A percentile compares a stretch with the other conserved stretches of the same genome.
Evolutionary conservation across 2,113 vertebrate genomes (phyloP).

Genomic region (Strix uralensis): DNA sequence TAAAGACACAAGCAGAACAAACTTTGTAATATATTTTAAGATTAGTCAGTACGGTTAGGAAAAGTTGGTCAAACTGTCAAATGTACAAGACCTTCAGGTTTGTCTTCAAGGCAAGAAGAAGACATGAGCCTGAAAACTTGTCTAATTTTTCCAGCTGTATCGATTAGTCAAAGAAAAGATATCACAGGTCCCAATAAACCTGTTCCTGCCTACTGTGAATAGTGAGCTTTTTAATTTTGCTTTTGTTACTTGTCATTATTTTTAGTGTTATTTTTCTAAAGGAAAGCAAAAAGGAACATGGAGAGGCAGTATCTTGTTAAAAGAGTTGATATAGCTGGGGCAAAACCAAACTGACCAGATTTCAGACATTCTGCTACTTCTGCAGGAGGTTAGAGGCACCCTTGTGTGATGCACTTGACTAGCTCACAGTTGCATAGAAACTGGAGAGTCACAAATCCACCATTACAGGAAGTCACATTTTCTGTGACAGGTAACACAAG

Average conservation of each 20-base stretch:
- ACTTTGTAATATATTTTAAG: neutral
- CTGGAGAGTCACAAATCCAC: neutral
- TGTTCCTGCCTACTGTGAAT: neutral
- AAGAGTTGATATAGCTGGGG: neutral
- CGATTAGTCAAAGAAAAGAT: neutral
- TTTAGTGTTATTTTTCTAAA: neutral
- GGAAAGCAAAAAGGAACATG: neutral
- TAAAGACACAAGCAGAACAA: neutral
- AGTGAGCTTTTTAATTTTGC: neutral
- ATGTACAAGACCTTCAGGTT: neutral
- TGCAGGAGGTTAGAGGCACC: neutral
- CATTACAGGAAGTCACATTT: fast-evolving
- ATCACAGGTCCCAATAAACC: neutral
- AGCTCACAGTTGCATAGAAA: neutral
- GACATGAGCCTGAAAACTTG: neutral
- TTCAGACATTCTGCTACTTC: neutral
- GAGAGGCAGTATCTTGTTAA: neutral
- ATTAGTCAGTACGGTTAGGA: neutral
- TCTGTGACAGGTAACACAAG: neutral
- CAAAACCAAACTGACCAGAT: neutral
- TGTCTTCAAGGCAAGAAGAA: neutral
- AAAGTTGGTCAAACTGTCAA: neutral
- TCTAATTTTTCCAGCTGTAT: neutral
- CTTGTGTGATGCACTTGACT: neutral
- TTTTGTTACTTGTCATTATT: neutral